These are phyloP conservation scores for Tachypleus tridentatus DNA, from an alignment of 1,140 invertebrate genomes.

Conservation along the genomic window DNA sequence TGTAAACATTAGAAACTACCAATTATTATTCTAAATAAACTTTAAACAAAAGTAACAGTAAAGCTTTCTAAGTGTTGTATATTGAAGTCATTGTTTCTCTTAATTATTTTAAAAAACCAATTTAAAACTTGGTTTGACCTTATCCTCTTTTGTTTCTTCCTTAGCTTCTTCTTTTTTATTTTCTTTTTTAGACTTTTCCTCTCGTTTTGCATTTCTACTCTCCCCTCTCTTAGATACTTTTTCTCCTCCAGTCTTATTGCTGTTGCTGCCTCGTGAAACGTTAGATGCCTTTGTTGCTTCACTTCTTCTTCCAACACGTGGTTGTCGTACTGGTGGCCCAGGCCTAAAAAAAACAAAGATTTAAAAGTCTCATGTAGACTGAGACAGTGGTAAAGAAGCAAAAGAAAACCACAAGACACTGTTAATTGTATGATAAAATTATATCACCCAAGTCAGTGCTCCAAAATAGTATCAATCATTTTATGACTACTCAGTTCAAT, in stretches of 20 bases:
- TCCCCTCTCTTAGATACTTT: conserved; percentile 28
- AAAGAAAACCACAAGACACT: no score
- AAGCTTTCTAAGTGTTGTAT: no score
- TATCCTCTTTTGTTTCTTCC: conserved; percentile 34
- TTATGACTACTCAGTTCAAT: no score
- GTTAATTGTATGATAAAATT: no score
- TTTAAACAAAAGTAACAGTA: no score
- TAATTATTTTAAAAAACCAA: not conserved
- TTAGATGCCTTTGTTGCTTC: conserved; percentile 10
- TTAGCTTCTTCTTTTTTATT: conserved; percentile 42
- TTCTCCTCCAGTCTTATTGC: conserved; percentile 11
- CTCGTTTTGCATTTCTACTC: conserved; percentile 5
- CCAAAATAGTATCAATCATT: no score
- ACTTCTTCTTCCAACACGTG: conserved; percentile 14
- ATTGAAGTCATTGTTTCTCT: not conserved
- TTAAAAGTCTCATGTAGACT: not conserved
- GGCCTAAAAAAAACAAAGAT: conserved; percentile 15
- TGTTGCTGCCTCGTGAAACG: not conserved
- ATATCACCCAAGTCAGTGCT: no score
- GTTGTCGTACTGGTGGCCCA: conserved; percentile 20
- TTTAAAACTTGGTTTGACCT: not conserved
- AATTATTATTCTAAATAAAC: no score
- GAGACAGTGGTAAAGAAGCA: not conserved
- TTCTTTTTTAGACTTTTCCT: conserved; percentile 22
- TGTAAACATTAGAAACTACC: no score